Percentiles rank a stretch among this genome's conserved stretches.
Conservation (phyloP, 2,888 invertebrate genomes). For the Micoletzkya japonica region DNA sequence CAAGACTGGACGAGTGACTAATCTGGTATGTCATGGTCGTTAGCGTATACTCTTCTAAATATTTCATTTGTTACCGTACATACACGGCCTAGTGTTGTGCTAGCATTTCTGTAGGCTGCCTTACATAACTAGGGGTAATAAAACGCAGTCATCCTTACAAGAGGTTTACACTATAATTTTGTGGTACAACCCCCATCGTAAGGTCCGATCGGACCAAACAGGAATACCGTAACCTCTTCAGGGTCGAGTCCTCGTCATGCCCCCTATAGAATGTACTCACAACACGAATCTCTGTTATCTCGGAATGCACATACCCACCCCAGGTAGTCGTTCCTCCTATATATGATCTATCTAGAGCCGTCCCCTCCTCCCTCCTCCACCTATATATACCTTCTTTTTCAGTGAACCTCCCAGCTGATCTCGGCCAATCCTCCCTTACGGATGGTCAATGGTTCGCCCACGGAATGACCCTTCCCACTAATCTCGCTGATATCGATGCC, state of each 20-base stretch:
- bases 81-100: too few species aligned
- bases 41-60: conserved; percentile 72
- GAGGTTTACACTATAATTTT: too few species aligned
- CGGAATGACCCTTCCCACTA: conserved; percentile 73
- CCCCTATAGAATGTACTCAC: conserved; percentile 27
- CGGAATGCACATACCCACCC: conserved; percentile 71
- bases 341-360: not conserved
- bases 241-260: conserved; percentile 78
- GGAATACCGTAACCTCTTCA: too few species aligned
- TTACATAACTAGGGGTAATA: too few species aligned
- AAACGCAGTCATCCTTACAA: too few species aligned
- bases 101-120: too few species aligned
- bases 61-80: too few species aligned
- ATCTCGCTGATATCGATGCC: conserved; percentile 75
- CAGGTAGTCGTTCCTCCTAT: conserved; percentile 70
- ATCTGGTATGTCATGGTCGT: conserved; percentile 71
- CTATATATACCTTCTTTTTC: not conserved
- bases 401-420: conserved; percentile 19
- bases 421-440: conserved; percentile 54
- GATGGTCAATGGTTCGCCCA: conserved; percentile 75
- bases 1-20: conserved; percentile 56
- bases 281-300: conserved; percentile 81
- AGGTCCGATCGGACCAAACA: too few species aligned
- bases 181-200: too few species aligned
- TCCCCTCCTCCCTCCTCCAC: not conserved